Conservation (phyloP, 2,113 vertebrate genomes). For the Abramis brama region DNA sequence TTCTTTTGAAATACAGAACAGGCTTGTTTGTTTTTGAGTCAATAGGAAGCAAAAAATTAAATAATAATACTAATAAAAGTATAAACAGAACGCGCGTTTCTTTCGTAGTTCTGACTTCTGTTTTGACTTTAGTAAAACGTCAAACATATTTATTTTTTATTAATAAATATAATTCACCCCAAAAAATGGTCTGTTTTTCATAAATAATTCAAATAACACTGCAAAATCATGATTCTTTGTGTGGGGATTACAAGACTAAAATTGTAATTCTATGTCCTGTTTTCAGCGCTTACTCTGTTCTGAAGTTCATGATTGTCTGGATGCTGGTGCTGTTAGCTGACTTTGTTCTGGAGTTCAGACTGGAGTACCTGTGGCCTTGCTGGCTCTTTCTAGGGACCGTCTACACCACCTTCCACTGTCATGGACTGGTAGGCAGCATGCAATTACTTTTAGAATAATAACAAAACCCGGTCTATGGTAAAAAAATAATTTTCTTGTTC, state of each 20-base stretch:
- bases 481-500: background rate
- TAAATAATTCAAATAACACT: no score
- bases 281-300: conserved; percentile 78
- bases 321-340: conserved; percentile 81
- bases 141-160: background rate
- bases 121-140: background rate
- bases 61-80: background rate
- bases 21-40: background rate
- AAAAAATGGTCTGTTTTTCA: no score
- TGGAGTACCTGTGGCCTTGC: conserved; percentile 84
- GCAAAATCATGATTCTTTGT: no score
- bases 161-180: background rate
- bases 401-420: conserved; percentile 84
- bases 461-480: background rate
- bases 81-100: background rate
- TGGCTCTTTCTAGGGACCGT: conserved; percentile 83
- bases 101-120: background rate
- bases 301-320: conserved; percentile 81
- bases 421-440: conserved; percentile 75
- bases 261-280: background rate
- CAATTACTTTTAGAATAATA: background rate
- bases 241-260: no score
- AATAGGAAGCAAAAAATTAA: background rate
- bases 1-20: background rate
- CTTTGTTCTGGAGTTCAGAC: conserved; percentile 80